Conservation (phyloP, 2,113 vertebrate species). For the Trichechus manatus region DNA sequence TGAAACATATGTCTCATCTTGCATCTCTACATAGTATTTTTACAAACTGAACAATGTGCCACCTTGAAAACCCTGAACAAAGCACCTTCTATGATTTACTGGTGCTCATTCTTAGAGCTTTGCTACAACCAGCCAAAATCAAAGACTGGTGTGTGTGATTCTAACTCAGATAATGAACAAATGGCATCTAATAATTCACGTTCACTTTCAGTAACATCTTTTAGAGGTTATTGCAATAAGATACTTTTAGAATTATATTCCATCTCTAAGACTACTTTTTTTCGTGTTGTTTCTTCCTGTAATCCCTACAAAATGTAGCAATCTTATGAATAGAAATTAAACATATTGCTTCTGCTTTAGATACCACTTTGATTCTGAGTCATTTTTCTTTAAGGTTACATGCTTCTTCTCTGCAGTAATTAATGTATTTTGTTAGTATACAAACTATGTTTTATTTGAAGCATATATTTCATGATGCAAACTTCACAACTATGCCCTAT, state of each 20-base stretch:
- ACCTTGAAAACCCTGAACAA: constrained; percentile 62
- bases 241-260: background rate
- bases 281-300: background rate
- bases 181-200: constrained; percentile 36
- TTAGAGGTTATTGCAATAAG: constrained; percentile 36
- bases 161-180: constrained; percentile 38
- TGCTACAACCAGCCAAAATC: constrained; percentile 12
- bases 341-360: background rate
- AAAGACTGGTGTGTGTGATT: constrained; percentile 51
- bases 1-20: constrained; percentile 54
- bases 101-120: constrained; percentile 48
- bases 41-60: constrained; percentile 62
- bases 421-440: background rate
- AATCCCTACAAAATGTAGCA: constrained; percentile 7
- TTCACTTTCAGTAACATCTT: background rate
- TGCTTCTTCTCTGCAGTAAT: background rate
- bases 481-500: background rate
- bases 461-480: background rate
- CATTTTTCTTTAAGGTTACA: background rate
- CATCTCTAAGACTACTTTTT: background rate
- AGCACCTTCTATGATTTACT: constrained; percentile 46
- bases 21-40: constrained; percentile 66
- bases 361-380: constrained; percentile 13
- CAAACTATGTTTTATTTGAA: background rate
- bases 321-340: constrained; percentile 26